Percentiles rank a stretch among this genome's conserved stretches.
phyloP scores from a whole-genome alignment of 2,888 invertebrate genomes.

The Sipha maydis region DNA sequence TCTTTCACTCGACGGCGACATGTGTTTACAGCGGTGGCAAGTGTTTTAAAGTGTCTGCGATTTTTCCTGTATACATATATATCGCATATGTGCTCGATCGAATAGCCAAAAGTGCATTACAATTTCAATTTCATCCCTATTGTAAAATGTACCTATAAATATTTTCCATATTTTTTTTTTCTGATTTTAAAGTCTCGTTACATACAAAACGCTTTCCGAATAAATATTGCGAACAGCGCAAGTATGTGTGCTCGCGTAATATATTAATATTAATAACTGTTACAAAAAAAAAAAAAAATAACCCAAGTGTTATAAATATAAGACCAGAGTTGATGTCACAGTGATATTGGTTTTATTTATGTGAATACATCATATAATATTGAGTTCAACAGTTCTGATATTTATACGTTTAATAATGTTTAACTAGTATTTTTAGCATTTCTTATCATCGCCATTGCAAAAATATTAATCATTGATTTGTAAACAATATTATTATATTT shows the following conservation, averaged over 20 bases:
- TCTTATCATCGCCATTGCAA: too few relatives aligned
- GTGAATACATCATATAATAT: too few relatives aligned
- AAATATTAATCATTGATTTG: too few relatives aligned
- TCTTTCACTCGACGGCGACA: constrained; percentile 37
- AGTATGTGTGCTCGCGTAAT: too few relatives aligned
- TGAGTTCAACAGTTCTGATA: too few relatives aligned
- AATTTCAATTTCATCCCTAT: constrained; percentile 41
- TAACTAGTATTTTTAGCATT: too few relatives aligned
- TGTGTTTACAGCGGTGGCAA: constrained; percentile 59
- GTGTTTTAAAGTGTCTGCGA: constrained; percentile 60
- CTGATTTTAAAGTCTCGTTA: constrained; percentile 46
- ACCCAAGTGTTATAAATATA: background rate
- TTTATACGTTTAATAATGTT: too few relatives aligned
- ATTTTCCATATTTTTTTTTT: constrained; percentile 23
- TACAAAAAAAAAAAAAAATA: background rate
- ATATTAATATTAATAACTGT: background rate
- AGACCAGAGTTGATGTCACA: background rate
- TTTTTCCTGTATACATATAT: constrained; percentile 29
- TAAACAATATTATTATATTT: too few relatives aligned
- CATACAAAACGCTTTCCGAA: background rate
- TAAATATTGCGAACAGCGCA: background rate
- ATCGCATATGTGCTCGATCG: background rate
- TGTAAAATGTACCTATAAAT: constrained; percentile 19
- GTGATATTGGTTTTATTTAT: too few relatives aligned
- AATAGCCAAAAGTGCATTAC: constrained; percentile 28